These are phyloP conservation scores for Nephrotoma guestfalica DNA, from an alignment of 2,888 invertebrate species.

Conservation along the genomic window DNA sequence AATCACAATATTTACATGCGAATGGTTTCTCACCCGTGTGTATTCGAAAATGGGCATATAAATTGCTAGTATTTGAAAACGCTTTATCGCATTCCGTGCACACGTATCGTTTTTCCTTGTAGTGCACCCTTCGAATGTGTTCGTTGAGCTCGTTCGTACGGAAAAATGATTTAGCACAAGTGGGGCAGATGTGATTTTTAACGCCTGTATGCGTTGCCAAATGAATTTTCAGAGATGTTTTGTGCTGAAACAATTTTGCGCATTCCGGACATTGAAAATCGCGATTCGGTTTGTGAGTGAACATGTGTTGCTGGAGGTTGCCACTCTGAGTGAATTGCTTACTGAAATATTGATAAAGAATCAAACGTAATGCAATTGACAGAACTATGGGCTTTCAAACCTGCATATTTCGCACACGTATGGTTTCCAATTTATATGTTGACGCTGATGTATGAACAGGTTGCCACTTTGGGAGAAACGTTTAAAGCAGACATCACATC, in stretches of 20 bases:
- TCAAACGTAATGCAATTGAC: neutral
- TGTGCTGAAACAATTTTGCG: neutral
- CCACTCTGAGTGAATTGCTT: neutral
- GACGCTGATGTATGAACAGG: neutral
- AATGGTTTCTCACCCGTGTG: neutral
- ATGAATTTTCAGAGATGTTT: neutral
- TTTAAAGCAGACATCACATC: neutral
- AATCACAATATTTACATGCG: neutral
- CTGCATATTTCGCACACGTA: neutral
- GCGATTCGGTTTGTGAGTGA: neutral
- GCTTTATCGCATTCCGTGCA: neutral
- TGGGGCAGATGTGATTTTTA: neutral
- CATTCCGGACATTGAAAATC: neutral
- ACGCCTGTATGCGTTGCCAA: neutral
- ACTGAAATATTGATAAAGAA: neutral
- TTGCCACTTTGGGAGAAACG: constrained; percentile 1
- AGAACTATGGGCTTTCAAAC: neutral
- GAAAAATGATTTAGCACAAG: neutral
- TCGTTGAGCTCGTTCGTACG: neutral
- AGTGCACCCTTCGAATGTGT: neutral
- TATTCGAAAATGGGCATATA: neutral
- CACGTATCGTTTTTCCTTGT: neutral
- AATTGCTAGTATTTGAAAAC: neutral
- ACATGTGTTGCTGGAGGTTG: neutral
- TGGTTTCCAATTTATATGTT: neutral